A percentile compares a stretch with the other conserved stretches of the same genome.
Conservation (phyloP, 2,113 vertebrate species). For the Brienomyrus longianalis region DNA sequence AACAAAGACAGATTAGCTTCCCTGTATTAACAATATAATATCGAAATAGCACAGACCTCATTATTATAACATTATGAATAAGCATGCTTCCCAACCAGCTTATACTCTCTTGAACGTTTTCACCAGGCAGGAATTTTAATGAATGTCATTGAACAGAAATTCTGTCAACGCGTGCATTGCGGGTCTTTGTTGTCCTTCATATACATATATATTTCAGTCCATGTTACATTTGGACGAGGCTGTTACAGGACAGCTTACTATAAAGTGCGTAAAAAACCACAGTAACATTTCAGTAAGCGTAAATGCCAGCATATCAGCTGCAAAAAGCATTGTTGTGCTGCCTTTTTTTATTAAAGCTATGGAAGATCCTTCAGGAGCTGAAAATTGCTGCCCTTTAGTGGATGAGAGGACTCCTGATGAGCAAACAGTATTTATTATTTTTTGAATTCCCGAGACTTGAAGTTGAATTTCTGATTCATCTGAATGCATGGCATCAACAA, state of each 20-base stretch:
- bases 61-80: not conserved
- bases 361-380: not conserved
- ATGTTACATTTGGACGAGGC: not conserved
- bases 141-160: not conserved
- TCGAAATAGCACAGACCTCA: not conserved
- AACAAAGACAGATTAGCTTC: slow-evolving; percentile 6
- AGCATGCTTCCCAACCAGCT: not conserved
- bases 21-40: not conserved
- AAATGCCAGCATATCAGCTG: not conserved
- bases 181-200: not conserved
- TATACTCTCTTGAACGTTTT: not conserved
- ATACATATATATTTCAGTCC: not conserved
- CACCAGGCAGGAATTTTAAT: not conserved
- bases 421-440: not conserved
- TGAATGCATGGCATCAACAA: not conserved
- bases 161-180: not conserved
- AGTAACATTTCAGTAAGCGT: not conserved
- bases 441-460: not conserved
- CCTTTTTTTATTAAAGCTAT: not conserved
- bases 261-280: not conserved
- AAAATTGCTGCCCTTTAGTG: not conserved
- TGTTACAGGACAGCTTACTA: not conserved
- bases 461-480: not conserved
- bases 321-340: not conserved
- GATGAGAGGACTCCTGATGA: not conserved